Conservation (phyloP, 2,797 vertebrate species). For the Amazona ochrocephala region DNA sequence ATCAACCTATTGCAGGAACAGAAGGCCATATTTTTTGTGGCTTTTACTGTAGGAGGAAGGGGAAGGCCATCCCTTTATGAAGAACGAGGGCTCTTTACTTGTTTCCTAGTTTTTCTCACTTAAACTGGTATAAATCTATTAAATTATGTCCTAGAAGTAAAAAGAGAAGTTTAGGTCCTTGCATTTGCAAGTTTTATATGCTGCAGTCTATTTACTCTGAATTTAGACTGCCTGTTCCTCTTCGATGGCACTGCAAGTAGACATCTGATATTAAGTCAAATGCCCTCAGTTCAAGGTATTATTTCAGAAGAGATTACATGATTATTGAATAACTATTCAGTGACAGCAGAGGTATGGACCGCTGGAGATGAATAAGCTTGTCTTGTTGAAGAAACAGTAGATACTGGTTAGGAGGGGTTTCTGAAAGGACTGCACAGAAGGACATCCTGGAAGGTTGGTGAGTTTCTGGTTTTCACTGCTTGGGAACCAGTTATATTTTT, state of each 20-base stretch:
- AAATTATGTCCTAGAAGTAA: neutral
- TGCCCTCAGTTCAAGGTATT: neutral
- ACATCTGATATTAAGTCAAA: neutral
- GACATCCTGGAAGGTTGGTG: accelerated
- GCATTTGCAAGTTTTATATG: neutral
- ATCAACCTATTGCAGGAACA: neutral
- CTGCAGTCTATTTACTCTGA: neutral
- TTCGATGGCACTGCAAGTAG: accelerated
- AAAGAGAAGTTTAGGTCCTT: neutral
- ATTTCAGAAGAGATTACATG: neutral
- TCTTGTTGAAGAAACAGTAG: neutral
- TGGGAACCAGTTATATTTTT: neutral
- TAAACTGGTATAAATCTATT: neutral
- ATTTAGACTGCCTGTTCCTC: neutral
- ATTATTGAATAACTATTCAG: neutral
- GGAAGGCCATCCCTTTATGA: neutral
- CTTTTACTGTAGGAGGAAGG: neutral
- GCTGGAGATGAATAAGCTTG: neutral
- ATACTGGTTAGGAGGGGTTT: neutral
- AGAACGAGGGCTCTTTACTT: neutral
- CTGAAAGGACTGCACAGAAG: neutral
- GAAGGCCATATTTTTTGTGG: neutral
- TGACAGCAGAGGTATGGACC: neutral
- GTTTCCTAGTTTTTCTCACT: neutral
- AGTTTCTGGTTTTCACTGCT: neutral